Evolutionary conservation across 2,888 invertebrate genomes (phyloP), one percentile per base, ranked within the genome.

Genomic region (Platypus cylindrus): DNA sequence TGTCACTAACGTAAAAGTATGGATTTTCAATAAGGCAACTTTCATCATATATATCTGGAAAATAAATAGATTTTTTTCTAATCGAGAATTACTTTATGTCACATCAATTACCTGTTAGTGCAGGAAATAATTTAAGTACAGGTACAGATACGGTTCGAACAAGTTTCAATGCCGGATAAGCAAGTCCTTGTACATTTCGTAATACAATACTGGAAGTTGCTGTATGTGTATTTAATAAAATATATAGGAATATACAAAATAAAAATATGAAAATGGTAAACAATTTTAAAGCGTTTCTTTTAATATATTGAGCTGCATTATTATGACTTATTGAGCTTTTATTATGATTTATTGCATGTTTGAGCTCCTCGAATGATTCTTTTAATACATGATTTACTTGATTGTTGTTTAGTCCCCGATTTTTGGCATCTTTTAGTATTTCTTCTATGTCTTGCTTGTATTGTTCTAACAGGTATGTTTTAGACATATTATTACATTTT

Each of bases 21-120:
- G 87, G 87, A 63, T 89, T 89, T 54, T 78, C 75, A 47, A 87
- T 62, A 22, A 89, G 63, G 56, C 87, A 89, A 51, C 80, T 78
- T 60, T 87, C 86, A 64, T 87, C 85, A 51, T 89, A 86, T 26
- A 77, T 70, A 56, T 78, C 85, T 73, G 41, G 29, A 43, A 34
- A 12, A 29, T 7, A 20, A 20, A 20, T 20, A 5, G 20, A 9
- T 9, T 7, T 20, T 7, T 20, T 20, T 9, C 7, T 7, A 7
- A 20, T 20, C 5, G 5, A 7, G 9, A 7, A 9, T 20, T 20
- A 20, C 9, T 7, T 9, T 20, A 7, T 20, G 9, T 18, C 9
- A 18, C 12, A 8, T 5, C 12, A 5, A 2, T 58, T 63, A 81
- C 85, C 77, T 50, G 78, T 76, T 39, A 81, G 52, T n/a, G 70